phyloP scores from a whole-genome alignment of 2,113 vertebrate species.

The Nestor notabilis region DNA sequence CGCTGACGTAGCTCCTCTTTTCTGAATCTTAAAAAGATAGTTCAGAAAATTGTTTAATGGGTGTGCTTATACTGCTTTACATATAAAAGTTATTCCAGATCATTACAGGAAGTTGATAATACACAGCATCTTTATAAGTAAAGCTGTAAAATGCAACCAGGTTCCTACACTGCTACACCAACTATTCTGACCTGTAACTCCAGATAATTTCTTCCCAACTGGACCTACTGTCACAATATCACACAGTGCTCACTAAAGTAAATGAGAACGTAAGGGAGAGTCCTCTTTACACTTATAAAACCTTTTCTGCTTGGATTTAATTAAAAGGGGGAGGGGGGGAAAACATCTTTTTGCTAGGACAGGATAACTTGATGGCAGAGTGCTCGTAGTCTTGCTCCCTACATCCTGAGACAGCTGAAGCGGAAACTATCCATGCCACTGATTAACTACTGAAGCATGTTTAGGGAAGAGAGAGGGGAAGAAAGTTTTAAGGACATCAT shows the following conservation, averaged over 20 bases:
- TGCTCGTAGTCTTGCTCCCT: background rate
- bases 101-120: background rate
- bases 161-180: background rate
- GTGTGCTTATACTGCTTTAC: background rate
- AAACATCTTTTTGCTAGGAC: background rate
- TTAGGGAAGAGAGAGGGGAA: background rate
- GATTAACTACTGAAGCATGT: background rate
- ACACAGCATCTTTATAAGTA: background rate
- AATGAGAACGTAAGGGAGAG: background rate
- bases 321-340: background rate
- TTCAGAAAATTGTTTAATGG: background rate
- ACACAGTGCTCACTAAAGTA: background rate
- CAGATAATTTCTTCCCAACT: background rate
- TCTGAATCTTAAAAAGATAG: background rate
- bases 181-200: background rate
- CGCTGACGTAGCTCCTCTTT: background rate
- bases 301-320: background rate
- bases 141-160: background rate
- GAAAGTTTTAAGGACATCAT: background rate
- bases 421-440: background rate
- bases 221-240: fast-evolving
- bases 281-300: background rate
- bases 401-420: background rate
- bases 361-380: background rate
- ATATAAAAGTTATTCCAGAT: background rate